Evolutionary conservation across 1,140 invertebrate species (phyloP).

Genomic region (Drosophila orosa): DNA sequence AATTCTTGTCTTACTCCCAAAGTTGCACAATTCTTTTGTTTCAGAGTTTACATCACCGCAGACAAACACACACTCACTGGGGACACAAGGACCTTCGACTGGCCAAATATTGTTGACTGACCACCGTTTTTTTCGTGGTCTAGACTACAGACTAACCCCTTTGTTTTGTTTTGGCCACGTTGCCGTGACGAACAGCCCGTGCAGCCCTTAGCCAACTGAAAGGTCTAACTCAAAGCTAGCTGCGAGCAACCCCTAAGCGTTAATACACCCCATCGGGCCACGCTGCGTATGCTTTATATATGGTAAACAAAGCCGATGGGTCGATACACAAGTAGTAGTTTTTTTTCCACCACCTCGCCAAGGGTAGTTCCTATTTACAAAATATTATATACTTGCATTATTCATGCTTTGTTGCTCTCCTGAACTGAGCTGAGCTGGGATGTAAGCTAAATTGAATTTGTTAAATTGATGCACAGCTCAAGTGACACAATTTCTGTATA

Average conservation of each 20-base stretch:
- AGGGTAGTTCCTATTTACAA: conserved; percentile 34
- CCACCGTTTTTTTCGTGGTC: neutral
- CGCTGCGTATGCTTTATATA: conserved; percentile 62
- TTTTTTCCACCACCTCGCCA: neutral
- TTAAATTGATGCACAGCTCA: conserved; percentile 50
- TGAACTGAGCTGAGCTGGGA: conserved; percentile 9
- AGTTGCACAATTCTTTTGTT: conserved; percentile 7
- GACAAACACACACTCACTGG: neutral
- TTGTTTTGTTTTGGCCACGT: conserved; percentile 48
- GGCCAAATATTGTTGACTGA: conserved; percentile 41
- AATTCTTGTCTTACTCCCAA: conserved; percentile 25
- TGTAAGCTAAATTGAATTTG: conserved; percentile 54
- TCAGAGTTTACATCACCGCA: conserved; percentile 46
- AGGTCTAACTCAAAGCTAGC: conserved; percentile 3
- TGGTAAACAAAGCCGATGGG: conserved; percentile 56
- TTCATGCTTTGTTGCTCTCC: conserved; percentile 41
- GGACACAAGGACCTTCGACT: conserved; percentile 58
- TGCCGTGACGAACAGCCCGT: conserved; percentile 57
- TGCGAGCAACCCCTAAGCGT: conserved; percentile 57
- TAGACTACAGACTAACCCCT: conserved; percentile 13
- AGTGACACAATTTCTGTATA: conserved; percentile 31
- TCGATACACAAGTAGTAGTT: conserved; percentile 64
- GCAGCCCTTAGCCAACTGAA: conserved; percentile 55
- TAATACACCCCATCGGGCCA: conserved; percentile 59
- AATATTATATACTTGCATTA: conserved; percentile 17